phyloP scores from a whole-genome alignment of 2,797 vertebrate species.

The Pangasius larnaudii region DNA sequence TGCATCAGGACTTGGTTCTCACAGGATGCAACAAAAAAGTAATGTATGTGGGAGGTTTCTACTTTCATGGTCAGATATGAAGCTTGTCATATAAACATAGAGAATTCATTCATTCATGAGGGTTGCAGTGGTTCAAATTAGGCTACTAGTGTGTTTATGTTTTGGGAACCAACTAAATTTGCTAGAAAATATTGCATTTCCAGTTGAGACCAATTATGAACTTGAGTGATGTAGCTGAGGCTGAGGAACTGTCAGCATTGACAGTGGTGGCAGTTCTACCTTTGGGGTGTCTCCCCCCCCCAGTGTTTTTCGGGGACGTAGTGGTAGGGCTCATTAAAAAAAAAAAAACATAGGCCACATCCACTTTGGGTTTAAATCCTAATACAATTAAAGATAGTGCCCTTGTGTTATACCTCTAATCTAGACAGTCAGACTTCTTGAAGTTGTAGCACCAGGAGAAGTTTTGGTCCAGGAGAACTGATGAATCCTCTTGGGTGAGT shows the following conservation, averaged over 20 bases:
- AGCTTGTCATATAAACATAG: background rate
- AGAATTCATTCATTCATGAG: background rate
- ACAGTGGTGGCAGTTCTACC: background rate
- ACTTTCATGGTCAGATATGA: background rate
- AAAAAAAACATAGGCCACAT: background rate
- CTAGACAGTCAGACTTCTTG: background rate
- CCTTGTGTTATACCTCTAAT: background rate
- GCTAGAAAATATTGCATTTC: background rate
- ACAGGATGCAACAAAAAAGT: background rate
- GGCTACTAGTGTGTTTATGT: background rate
- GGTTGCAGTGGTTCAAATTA: background rate
- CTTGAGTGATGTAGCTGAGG: background rate
- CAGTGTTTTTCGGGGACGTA: background rate
- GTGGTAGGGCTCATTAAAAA: background rate
- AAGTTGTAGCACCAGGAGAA: background rate
- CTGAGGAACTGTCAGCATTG: background rate
- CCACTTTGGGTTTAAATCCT: background rate
- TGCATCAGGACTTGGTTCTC: background rate
- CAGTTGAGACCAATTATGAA: background rate
- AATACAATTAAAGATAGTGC: background rate
- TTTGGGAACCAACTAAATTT: background rate
- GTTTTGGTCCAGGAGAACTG: slow-evolving; percentile 1
- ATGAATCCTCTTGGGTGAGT: background rate
- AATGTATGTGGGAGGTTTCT: background rate
- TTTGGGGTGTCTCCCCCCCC: background rate